These are phyloP conservation scores for Drosophila ambigua DNA, from an alignment of 1,140 invertebrate species.

Conservation along the genomic window DNA sequence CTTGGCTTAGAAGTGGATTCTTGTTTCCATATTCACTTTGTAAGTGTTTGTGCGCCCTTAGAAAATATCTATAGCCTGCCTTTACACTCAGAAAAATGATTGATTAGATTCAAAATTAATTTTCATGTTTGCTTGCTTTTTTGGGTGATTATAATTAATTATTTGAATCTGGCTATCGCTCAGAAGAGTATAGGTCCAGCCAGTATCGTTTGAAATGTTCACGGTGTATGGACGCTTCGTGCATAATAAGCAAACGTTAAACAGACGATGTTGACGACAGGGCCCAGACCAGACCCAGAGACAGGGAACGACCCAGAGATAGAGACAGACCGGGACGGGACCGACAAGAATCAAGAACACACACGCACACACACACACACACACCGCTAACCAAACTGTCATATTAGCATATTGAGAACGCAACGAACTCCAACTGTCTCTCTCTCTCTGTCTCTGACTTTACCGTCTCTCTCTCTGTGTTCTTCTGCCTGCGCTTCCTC, in stretches of 20 bases:
- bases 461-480: neutral
- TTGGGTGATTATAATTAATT: neutral
- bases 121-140: neutral
- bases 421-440: conserved; percentile 33
- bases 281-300: conserved; percentile 13
- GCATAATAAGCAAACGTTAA: conserved; percentile 71
- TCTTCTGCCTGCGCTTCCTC: conserved; percentile 21
- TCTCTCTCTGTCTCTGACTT: conserved; percentile 14
- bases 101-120: conserved; percentile 1
- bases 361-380: conserved; percentile 10
- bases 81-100: conserved; percentile 15
- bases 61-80: conserved; percentile 30
- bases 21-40: conserved; percentile 44
- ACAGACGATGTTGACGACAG: conserved; percentile 49
- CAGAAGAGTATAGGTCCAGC: conserved; percentile 32
- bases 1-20: conserved; percentile 29
- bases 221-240: conserved; percentile 71
- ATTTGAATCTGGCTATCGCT: conserved; percentile 31
- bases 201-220: conserved; percentile 52
- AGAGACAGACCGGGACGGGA: conserved; percentile 22
- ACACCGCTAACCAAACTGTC: conserved; percentile 67
- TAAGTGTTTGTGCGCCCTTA: conserved; percentile 23
- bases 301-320: conserved; percentile 30
- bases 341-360: conserved; percentile 22
- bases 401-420: conserved; percentile 80